Conservation (phyloP, 2,888 invertebrate species). For the Alcis repandata region DNA sequence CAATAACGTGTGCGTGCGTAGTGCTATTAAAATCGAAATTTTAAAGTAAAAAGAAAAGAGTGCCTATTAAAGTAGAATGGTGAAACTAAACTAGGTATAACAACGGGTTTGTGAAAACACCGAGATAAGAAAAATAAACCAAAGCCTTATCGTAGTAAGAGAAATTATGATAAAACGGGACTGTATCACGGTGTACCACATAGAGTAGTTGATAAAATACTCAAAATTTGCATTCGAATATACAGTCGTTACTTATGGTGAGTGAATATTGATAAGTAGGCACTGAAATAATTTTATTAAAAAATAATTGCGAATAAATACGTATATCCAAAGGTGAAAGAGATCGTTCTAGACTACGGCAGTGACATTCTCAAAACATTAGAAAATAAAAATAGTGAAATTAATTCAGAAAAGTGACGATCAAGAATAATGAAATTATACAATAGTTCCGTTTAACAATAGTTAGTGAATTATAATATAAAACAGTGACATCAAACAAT, state of each 20-base stretch:
- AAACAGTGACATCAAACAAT: not conserved
- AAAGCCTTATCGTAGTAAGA: constrained; percentile 1
- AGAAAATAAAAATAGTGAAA: not conserved
- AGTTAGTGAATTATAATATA: no score
- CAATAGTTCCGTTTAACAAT: no score
- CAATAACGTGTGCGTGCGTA: not conserved
- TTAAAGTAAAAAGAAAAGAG: no score
- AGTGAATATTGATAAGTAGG: no score
- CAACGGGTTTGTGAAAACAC: not conserved
- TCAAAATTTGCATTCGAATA: not conserved
- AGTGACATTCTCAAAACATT: no score
- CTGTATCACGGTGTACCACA: not conserved
- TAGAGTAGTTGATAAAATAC: not conserved
- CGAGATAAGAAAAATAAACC: constrained; percentile 17
- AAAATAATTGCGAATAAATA: no score
- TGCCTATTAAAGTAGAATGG: not conserved
- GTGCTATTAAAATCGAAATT: not conserved
- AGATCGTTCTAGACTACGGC: no score
- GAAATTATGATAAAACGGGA: not conserved
- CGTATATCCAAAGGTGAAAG: no score
- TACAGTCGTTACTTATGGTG: no score
- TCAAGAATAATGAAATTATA: not conserved
- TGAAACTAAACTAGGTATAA: not conserved
- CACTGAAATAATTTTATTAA: no score
- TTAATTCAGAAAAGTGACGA: not conserved